These are phyloP conservation scores for Drosophila triauraria DNA, from an alignment of 1,140 invertebrate species.

Conservation along the genomic window DNA sequence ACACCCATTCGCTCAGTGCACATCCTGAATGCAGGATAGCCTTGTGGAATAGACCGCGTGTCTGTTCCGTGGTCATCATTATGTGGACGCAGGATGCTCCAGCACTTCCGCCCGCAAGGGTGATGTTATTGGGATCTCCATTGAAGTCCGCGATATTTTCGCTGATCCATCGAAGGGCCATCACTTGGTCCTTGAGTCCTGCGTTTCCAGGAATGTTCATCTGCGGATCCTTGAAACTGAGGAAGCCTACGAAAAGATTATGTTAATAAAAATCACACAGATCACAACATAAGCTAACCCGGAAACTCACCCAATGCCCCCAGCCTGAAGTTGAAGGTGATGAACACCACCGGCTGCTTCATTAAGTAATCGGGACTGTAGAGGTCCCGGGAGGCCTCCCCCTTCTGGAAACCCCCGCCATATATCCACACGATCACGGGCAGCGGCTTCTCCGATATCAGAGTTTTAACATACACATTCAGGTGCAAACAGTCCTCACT, in stretches of 20 bases:
- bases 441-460: slow-evolving; percentile 56
- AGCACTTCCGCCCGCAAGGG: slow-evolving; percentile 85
- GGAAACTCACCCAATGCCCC: slow-evolving; percentile 85
- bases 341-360: slow-evolving; percentile 86
- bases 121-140: slow-evolving; percentile 85
- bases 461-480: slow-evolving; percentile 89
- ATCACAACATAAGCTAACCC: no score
- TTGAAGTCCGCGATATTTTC: slow-evolving; percentile 87
- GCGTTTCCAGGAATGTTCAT: slow-evolving; percentile 78
- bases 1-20: slow-evolving; percentile 81
- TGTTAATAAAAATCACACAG: not conserved
- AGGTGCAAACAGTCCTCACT: slow-evolving; percentile 93
- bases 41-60: slow-evolving; percentile 85
- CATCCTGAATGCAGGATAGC: slow-evolving; percentile 86
- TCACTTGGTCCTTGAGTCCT: slow-evolving; percentile 83
- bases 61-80: slow-evolving; percentile 86
- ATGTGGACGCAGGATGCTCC: slow-evolving; percentile 85
- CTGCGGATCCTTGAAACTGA: slow-evolving; percentile 76
- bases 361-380: slow-evolving; percentile 86
- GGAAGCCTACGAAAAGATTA: slow-evolving; percentile 51
- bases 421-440: slow-evolving; percentile 89
- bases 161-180: slow-evolving; percentile 87
- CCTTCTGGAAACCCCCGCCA: slow-evolving; percentile 87
- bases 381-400: slow-evolving; percentile 76
- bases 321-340: slow-evolving; percentile 87